phyloP scores from a whole-genome alignment of 2,113 vertebrate species.

The Toxotes jaculatrix region DNA sequence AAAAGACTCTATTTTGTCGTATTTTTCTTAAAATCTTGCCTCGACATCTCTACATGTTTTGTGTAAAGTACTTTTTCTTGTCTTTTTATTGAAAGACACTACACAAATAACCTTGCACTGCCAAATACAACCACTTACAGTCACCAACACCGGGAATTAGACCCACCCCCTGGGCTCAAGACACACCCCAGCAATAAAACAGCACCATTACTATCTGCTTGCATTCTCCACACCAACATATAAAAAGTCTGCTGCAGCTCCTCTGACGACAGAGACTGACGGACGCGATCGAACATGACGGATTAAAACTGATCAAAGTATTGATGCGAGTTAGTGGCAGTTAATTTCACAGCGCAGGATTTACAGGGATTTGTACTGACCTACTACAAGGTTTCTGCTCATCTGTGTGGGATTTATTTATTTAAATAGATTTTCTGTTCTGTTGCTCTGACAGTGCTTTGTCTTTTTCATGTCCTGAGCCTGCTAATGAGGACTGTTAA shows the following conservation, averaged over 20 bases:
- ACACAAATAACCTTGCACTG: neutral
- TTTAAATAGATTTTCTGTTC: neutral
- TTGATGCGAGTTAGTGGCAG: neutral
- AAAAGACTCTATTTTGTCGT: neutral
- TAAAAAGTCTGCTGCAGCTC: no score
- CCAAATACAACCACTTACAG: neutral
- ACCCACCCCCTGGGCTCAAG: neutral
- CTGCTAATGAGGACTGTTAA: neutral
- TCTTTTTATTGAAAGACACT: neutral
- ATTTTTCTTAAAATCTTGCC: no score
- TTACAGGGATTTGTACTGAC: neutral
- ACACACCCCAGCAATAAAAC: neutral
- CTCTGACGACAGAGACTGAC: no score
- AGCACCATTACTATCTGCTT: no score
- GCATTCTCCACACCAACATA: neutral
- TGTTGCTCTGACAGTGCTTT: neutral
- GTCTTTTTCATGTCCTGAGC: neutral
- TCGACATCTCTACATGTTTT: neutral
- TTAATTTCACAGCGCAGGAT: neutral
- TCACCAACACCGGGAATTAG: neutral
- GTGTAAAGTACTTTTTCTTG: neutral
- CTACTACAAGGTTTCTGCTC: neutral
- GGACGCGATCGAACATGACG: no score
- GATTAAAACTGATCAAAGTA: neutral
- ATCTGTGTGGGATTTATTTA: neutral